Evolutionary conservation across 2,888 invertebrate species (phyloP), one percentile per base, ranked within the genome.

Genomic region (Gisinianus flammeolus): DNA sequence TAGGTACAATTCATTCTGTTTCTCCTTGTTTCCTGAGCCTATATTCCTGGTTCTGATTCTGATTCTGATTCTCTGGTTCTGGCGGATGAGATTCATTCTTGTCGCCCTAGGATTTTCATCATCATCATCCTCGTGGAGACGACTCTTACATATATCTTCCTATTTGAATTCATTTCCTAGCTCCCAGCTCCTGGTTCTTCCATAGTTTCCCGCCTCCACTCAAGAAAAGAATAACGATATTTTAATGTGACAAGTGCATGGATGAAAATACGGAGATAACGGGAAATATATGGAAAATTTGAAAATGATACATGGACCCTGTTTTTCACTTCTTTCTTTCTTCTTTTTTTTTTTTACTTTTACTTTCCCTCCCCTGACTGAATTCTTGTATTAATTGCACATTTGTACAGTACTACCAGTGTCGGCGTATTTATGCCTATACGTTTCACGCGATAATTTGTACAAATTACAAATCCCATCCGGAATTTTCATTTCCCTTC

Each of bases 91-190:
- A 44, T 16, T 44, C 44, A 44, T 44, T 44, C 44, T n/a, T 54
- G n/a, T 54, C 54, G 54, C 54, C n/a, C 54, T n/a, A 54, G 54
- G 54, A 54, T 54, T 54, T 54, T n/a, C 44, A 44, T 54, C 54
- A 54, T 54, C 16, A 6, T 16, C 16, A 54, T n/a, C n/a, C 16
- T 54, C 16, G 16, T 44, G 44, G 16, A 16, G 44, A 16, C 6
- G 44, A 44, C 8, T 10, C 8, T 10, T 6, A 44, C 44, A 44
- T 10, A 44, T 10, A 44, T 44, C n/a, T n/a, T n/a, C n/a, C n/a
- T n/a, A n/a, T n/a, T n/a, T n/a, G n/a, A n/a, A n/a, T n/a, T n/a
- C n/a, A n/a, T 44, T 44, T 44, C 16, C 8, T 16, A 16, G 16
- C 16, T 16, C 44, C 16, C 44, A 10, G 8, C 44, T 44, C 44